Conservation (phyloP, 2,888 invertebrate genomes). For the Hartigia nigra region DNA sequence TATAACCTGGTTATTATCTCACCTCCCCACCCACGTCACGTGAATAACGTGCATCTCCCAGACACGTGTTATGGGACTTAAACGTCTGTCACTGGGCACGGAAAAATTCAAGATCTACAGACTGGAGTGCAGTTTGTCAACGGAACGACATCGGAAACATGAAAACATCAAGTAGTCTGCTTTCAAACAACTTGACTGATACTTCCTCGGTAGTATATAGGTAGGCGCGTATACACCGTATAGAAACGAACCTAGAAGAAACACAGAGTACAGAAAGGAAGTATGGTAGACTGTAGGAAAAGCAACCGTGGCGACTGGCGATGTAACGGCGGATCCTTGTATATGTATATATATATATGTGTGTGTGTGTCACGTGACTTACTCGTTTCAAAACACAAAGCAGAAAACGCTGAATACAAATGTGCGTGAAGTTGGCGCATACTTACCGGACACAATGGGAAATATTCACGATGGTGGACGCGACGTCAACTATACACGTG, state of each 20-base stretch:
- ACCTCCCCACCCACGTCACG: neutral
- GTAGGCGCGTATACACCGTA: neutral
- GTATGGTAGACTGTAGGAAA: neutral
- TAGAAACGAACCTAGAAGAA: neutral
- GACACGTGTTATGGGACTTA: neutral
- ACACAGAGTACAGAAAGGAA: neutral
- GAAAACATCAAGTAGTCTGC: conserved; percentile 13
- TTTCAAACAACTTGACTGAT: conserved; percentile 19
- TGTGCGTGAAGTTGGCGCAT: conserved; percentile 1
- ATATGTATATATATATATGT: neutral
- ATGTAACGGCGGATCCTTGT: neutral
- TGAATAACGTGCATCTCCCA: neutral
- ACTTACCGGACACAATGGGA: conserved; percentile 33
- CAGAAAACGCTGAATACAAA: conserved; percentile 8
- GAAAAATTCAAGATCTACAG: neutral
- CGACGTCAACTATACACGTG: conserved; percentile 10
- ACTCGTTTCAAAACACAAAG: neutral
- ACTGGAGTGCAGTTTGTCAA: neutral
- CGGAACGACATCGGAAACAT: conserved; percentile 7
- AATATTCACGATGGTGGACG: conserved; percentile 30
- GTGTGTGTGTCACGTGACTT: neutral
- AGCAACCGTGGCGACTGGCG: neutral
- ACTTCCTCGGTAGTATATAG: neutral
- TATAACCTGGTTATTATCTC: neutral
- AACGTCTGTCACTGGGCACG: neutral